Base-by-base conservation (phyloP, 2,113 vertebrate genomes). In the Limanda limanda region DNA sequence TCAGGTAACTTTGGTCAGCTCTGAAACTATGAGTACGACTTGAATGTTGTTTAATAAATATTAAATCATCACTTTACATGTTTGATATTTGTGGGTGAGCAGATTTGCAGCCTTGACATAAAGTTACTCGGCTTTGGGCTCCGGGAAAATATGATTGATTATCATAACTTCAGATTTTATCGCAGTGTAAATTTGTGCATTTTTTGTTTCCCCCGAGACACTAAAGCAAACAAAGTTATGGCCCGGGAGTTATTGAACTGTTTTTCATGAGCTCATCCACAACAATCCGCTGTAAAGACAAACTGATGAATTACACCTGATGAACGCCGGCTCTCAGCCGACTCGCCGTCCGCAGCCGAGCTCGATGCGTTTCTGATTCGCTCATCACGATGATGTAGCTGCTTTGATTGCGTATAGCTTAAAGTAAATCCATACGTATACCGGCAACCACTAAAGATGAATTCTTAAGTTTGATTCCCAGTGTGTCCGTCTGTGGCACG, bases 371-470 rank as follows among this genome's bases (percentile, higher is more conserved):
- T 67, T 66, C 54, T 77, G 60, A 61, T 77, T 48, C 3, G 20
- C 21, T 65, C 45, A 12, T 65, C 55, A 24, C 3, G 5, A 27
- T 78, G 52, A 78, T 58, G 13, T 35, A 72, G 37, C 37, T 25
- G 68, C 78, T 64, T 55, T 65, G 42, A 74, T 47, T n/a, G 27
- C 68, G 64, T 21, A 35, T 21, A 35, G 35, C 64, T 66, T 66
- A 57, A 48, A 76, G 55, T 23, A 40, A 75, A 79, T 79, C 76
- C 58, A 79, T 79, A 68, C 25, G 14, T 2, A 21, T 23, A 61
- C 37, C 21, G 35, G 71, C 8, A 2, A 67, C 42, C 67, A 65
- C 35, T 76, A 48, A 57, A 17, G 60, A 68, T 40, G 6, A 27
- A 18, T 68, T 68, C 62, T 73, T 51, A 69, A 64, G 52, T 63